Evolutionary conservation across 2,113 vertebrate species (phyloP).

Genomic region (Oncorhynchus mykiss): DNA sequence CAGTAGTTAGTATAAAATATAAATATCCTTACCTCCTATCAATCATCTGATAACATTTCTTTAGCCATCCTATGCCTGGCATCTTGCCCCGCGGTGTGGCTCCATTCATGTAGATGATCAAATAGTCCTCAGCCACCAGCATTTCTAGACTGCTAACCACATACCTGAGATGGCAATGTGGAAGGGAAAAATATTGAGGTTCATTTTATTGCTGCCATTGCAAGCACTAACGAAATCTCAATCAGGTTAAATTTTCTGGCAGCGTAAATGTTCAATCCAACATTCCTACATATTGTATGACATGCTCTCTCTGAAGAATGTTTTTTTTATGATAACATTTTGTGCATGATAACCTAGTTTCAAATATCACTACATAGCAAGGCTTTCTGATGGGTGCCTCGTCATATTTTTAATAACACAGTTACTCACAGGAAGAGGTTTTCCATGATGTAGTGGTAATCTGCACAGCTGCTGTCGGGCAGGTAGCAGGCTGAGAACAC

Average conservation of each 20-base stretch:
- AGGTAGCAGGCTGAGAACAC: slow-evolving; percentile 97
- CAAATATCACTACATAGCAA: not conserved
- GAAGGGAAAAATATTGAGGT: not conserved
- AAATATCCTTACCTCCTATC: slow-evolving; percentile 80
- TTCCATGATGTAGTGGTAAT: slow-evolving; percentile 99
- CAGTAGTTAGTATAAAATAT: not conserved
- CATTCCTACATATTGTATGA: too few relatives aligned
- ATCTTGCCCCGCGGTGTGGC: slow-evolving; percentile 90
- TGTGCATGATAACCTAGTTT: not conserved
- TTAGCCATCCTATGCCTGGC: slow-evolving; percentile 96
- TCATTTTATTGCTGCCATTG: not conserved
- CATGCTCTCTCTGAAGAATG: too few relatives aligned
- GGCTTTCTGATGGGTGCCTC: too few relatives aligned
- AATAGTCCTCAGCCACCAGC: slow-evolving; percentile 95
- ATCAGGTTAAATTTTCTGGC: too few relatives aligned
- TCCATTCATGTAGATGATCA: slow-evolving; percentile 97
- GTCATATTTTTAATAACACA: not conserved
- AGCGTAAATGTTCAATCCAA: too few relatives aligned
- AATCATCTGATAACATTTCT: slow-evolving; percentile 99
- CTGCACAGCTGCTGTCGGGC: slow-evolving; percentile 88
- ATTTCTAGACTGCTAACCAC: slow-evolving; percentile 97
- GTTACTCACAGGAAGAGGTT: slow-evolving; percentile 92
- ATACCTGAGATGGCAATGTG: slow-evolving; percentile 73
- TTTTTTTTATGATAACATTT: too few relatives aligned
- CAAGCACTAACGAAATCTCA: too few relatives aligned